A percentile compares a stretch with the other conserved stretches of the same genome.
Conservation (phyloP, 1,140 invertebrate species). For the Archegozetes longisetosus region DNA sequence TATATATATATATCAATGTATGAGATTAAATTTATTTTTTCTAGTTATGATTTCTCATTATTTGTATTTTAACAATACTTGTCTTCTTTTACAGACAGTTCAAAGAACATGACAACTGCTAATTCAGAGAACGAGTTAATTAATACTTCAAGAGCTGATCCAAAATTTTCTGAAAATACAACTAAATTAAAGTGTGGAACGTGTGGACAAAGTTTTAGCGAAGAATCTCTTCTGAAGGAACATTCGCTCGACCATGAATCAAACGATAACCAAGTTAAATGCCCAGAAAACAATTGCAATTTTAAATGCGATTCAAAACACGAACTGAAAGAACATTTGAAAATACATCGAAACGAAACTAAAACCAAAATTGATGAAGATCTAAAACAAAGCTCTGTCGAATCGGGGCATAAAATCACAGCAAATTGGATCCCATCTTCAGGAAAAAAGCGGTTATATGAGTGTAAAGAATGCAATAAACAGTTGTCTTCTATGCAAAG, state of each 20-base stretch:
- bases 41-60: no score
- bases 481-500: neutral
- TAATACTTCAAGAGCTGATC: no score
- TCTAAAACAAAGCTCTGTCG: no score
- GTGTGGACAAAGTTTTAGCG: neutral
- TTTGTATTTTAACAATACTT: no score
- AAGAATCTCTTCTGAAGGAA: neutral
- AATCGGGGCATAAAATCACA: neutral
- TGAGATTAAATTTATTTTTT: no score
- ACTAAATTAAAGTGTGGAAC: neutral
- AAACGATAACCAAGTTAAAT: neutral
- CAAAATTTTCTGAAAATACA: neutral
- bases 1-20: no score
- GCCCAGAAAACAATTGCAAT: neutral
- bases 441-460: neutral
- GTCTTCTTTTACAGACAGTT: neutral
- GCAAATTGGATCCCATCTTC: neutral
- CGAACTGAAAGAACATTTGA: neutral
- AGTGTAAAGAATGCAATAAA: neutral
- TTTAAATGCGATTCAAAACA: neutral
- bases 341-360: neutral
- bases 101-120: no score
- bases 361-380: no score
- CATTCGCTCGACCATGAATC: neutral
- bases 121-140: no score